Base-by-base conservation (phyloP, 2,113 vertebrate species). In the Lota lota region DNA sequence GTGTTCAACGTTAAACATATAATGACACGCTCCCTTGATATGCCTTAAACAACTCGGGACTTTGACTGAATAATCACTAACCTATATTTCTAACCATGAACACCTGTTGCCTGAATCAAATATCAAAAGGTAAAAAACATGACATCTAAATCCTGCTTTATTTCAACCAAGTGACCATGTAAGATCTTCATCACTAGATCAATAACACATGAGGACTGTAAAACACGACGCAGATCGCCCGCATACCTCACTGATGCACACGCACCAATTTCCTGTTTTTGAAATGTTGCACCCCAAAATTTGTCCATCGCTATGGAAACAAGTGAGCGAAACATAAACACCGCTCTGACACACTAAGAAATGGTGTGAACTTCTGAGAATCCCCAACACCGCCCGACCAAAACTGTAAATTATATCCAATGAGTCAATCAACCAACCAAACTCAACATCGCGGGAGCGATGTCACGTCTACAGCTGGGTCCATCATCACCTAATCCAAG, bases 391-490 rank as follows among this genome's bases (percentile, higher is more conserved):
- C 72, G 36, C 68, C 74, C 63, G 10, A 15, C 68, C 24, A 73
- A 84, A 47, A 75, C 66, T 67, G 66, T 68, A 80, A 79, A 28
- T 83, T 76, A 82, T 63, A 74, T 70, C 67, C 67, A 59, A 69
- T 88, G 85, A 91, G 82, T 89, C 84, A 84, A 87, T 85, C 67
- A 87, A 74, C 72, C 70, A 68, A 70, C 63, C 50, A 62, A 75
- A 74, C 62, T 18, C 56, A 18, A n/a, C 70, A 66, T 78, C 63
- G 69, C 64, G 47, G 56, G 11, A 69, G 20, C 57, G 53, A 71
- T 72, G 75, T 83, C 81, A 75, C 59, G 82, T 75, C 77, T 82
- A 61, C 56, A 24, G 70, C 54, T 70, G 60, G 4, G 56, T 64
- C 40, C 21, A 24, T 18, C 16, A 16, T 59, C 65, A 51, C 70